Evolutionary conservation across 2,888 invertebrate species (phyloP).

Genomic region (Resseliella maxima): DNA sequence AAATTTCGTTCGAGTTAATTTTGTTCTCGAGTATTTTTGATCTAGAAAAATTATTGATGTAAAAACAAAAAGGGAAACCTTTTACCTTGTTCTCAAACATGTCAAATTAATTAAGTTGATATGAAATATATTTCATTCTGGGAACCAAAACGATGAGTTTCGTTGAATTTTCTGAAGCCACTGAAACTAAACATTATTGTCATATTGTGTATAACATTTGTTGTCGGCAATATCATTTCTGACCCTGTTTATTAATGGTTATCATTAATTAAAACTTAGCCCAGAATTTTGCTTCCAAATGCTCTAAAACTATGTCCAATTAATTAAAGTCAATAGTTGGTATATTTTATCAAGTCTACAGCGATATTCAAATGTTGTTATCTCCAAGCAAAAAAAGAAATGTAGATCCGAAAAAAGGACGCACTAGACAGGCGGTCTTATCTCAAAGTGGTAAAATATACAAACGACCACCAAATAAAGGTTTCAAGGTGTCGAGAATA

Average conservation of each 20-base stretch:
- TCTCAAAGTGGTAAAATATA: background rate
- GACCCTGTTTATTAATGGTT: background rate
- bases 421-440: background rate
- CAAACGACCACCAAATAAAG: background rate
- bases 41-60: no score
- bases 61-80: no score
- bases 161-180: background rate
- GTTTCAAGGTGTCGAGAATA: background rate
- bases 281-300: background rate
- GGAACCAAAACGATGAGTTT: no score
- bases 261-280: background rate
- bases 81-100: no score
- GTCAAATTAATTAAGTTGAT: no score
- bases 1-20: no score
- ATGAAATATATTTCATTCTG: no score
- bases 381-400: background rate
- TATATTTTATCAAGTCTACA: background rate
- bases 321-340: background rate
- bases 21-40: no score
- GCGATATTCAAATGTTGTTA: slow-evolving; percentile 7
- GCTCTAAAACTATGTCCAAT: background rate
- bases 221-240: background rate
- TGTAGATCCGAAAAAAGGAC: background rate
- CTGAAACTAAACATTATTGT: no score
- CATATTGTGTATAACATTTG: background rate